These are phyloP conservation scores for Xestia c-nigrum DNA, from an alignment of 2,888 invertebrate species.

Conservation along the genomic window DNA sequence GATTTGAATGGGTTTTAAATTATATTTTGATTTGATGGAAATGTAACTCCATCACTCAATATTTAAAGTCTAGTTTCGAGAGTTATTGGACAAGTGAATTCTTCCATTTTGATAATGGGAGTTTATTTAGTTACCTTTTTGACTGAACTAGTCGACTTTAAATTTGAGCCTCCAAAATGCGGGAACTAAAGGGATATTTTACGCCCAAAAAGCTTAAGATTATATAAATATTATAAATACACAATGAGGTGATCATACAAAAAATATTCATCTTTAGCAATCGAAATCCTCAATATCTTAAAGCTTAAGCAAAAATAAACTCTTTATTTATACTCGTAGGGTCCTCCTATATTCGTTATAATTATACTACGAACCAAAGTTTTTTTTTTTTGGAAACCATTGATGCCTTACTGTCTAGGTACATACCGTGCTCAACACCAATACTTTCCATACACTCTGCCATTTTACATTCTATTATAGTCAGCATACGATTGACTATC, in stretches of 20 bases:
- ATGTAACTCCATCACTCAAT: slow-evolving; percentile 42
- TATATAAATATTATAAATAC: slow-evolving; percentile 80
- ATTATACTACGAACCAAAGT: slow-evolving; percentile 74
- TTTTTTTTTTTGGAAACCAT: slow-evolving; percentile 71
- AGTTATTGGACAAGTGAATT: slow-evolving; percentile 13
- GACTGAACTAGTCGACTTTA: slow-evolving; percentile 50
- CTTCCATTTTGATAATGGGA: slow-evolving; percentile 22
- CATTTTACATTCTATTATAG: slow-evolving; percentile 59
- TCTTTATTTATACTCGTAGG: slow-evolving; percentile 83
- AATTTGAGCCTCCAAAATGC: slow-evolving; percentile 59
- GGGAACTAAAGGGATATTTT: slow-evolving; percentile 65
- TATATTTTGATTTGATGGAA: slow-evolving; percentile 50
- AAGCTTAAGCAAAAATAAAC: slow-evolving; percentile 90
- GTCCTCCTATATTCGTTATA: slow-evolving; percentile 77
- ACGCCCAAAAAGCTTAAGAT: slow-evolving; percentile 79
- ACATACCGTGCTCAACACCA: slow-evolving; percentile 87
- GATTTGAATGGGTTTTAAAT: slow-evolving; percentile 57
- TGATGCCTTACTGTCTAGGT: slow-evolving; percentile 78
- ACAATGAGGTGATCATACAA: slow-evolving; percentile 86
- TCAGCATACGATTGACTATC: slow-evolving; percentile 58
- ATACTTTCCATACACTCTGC: slow-evolving; percentile 72
- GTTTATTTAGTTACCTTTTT: slow-evolving; percentile 13
- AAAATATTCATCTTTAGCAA: slow-evolving; percentile 88
- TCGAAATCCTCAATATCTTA: slow-evolving; percentile 84
- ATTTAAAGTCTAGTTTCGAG: slow-evolving; percentile 59